These are phyloP conservation scores for Xestia xanthographa DNA, from an alignment of 2,888 invertebrate genomes.

Conservation along the genomic window DNA sequence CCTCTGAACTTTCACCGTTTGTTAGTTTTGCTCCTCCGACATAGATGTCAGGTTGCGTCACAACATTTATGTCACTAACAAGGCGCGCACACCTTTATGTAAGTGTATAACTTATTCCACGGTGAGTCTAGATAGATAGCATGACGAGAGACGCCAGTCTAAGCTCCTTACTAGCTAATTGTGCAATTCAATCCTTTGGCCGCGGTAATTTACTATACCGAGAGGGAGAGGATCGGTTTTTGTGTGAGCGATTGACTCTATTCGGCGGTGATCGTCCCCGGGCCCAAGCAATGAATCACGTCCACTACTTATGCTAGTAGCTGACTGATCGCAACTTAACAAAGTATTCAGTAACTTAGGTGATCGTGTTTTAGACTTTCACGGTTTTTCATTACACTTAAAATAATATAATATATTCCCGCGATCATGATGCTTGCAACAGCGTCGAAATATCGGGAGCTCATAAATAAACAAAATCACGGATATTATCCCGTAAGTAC, in stretches of 20 bases:
- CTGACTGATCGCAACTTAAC: constrained; percentile 67
- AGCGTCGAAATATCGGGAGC: too few species aligned
- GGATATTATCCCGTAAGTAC: too few species aligned
- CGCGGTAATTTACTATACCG: constrained; percentile 33
- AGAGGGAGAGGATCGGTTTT: constrained; percentile 38
- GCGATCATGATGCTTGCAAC: too few species aligned
- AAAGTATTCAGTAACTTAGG: constrained; percentile 64
- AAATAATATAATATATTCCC: too few species aligned
- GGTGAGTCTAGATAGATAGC: constrained; percentile 35
- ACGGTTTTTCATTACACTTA: too few species aligned
- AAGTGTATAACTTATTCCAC: constrained; percentile 68
- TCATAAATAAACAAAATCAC: too few species aligned
- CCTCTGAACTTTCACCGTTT: constrained; percentile 87
- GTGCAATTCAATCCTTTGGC: constrained; percentile 39
- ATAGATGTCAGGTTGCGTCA: constrained; percentile 82
- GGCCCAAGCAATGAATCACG: constrained; percentile 70
- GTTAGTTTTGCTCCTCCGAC: constrained; percentile 79
- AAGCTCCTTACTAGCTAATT: constrained; percentile 33
- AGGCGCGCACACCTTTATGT: constrained; percentile 71
- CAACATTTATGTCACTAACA: constrained; percentile 76
- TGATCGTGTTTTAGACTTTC: constrained; percentile 27
- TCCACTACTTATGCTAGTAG: constrained; percentile 65
- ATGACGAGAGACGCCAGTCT: constrained; percentile 33
- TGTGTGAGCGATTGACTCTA: constrained; percentile 70
- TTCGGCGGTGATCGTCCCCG: constrained; percentile 62